A percentile compares a stretch with the other conserved stretches of the same genome.
Conservation (phyloP, 1,140 invertebrate species). For the Aphis gossypii region DNA sequence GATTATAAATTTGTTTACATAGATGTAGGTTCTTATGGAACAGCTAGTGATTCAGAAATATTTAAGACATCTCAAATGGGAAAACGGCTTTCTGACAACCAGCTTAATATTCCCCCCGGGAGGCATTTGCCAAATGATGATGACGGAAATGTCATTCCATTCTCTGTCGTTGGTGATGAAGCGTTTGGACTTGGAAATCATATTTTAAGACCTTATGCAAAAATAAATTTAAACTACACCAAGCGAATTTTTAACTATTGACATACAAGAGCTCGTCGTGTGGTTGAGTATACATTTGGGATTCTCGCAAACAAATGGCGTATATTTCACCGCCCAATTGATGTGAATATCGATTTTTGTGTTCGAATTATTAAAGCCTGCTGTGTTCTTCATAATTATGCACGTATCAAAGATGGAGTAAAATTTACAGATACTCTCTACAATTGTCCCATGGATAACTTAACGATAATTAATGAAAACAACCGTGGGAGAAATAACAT, state of each 20-base stretch:
- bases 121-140: conserved; percentile 59
- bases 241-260: conserved; percentile 64
- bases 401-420: conserved; percentile 60
- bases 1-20: conserved; percentile 55
- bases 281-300: conserved; percentile 65
- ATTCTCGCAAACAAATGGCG: conserved; percentile 62
- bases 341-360: conserved; percentile 60
- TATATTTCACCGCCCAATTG: conserved; percentile 62
- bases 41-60: conserved; percentile 57
- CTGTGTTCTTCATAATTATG: conserved; percentile 62
- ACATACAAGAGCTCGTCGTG: conserved; percentile 60
- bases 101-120: conserved; percentile 10
- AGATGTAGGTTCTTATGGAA: conserved; percentile 59
- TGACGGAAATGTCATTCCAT: conserved; percentile 59
- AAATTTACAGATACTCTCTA: conserved; percentile 59
- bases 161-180: conserved; percentile 63
- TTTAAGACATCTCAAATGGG: conserved; percentile 29
- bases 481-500: not conserved
- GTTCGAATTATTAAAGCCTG: conserved; percentile 61
- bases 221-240: conserved; percentile 46
- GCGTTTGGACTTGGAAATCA: conserved; percentile 64
- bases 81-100: not conserved
- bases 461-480: not conserved
- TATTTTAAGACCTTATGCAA: conserved; percentile 62
- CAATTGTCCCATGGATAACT: not conserved